phyloP scores from a whole-genome alignment of 2,888 invertebrate species.

The Dynastes hyllus region DNA sequence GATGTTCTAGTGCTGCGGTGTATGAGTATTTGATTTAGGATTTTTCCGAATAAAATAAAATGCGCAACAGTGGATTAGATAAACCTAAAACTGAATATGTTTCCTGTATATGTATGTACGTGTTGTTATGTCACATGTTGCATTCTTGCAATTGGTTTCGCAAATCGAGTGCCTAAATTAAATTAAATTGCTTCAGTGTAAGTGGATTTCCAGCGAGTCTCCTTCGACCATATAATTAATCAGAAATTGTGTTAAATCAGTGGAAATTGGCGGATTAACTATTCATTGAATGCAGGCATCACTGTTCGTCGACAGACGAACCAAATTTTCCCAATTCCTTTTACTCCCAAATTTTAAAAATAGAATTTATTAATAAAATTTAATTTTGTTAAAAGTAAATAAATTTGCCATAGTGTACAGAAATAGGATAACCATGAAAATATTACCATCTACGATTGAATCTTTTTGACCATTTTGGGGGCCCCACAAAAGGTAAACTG shows the following conservation, averaged over 20 bases:
- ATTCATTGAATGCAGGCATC: slow-evolving; percentile 34
- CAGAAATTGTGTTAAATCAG: slow-evolving; percentile 46
- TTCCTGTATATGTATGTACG: too few relatives aligned
- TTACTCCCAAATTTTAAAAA: too few relatives aligned
- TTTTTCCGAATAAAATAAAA: too few relatives aligned
- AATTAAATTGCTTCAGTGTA: background rate
- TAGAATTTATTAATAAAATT: too few relatives aligned
- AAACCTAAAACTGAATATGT: too few relatives aligned
- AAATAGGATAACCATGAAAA: background rate
- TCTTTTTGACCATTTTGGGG: background rate
- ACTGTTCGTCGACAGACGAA: slow-evolving; percentile 2
- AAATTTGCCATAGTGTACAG: background rate
- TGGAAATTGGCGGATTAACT: slow-evolving; percentile 46
- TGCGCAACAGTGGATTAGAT: too few relatives aligned
- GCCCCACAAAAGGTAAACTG: background rate
- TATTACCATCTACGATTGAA: background rate
- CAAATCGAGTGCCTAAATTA: background rate
- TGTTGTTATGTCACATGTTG: too few relatives aligned
- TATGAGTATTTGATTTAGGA: too few relatives aligned
- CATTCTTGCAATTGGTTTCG: background rate
- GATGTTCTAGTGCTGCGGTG: too few relatives aligned
- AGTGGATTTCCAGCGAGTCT: background rate
- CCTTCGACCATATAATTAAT: slow-evolving; percentile 43
- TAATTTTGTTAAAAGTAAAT: too few relatives aligned
- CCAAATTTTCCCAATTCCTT: slow-evolving; percentile 32